Evolutionary conservation across 2,797 vertebrate species (phyloP), one percentile per base, ranked within the genome.

Genomic region (Numenius phaeopus): DNA sequence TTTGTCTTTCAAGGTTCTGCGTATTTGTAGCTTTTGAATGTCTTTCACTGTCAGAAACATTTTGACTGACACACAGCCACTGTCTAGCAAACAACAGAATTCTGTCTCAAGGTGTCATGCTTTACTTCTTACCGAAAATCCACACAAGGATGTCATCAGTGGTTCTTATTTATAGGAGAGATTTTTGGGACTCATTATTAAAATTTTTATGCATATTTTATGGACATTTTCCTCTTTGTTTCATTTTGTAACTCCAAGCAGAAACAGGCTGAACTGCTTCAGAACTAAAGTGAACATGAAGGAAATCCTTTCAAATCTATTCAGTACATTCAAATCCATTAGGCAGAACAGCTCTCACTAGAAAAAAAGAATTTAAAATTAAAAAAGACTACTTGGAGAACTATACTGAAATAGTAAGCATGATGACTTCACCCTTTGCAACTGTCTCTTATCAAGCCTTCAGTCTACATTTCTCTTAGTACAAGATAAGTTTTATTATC

Each of bases 241-340:
- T 79, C 71, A 65, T 77, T 91, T 95, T 70, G 77, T 91, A 93
- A 91, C 46, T 84, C 46, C 55, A 83, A 96, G 76, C 61, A 92
- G 89, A 87, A 95, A 93, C 50, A 79, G 61, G 16, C 50, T 81
- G 75, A 94, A 92, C 52, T 89, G 83, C 77, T 97, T 91, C 85
- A 97, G 87, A 96, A 96, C 85, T 85, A 72, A 96, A 94, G 73
- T 32, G 88, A 96, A 94, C 89, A 97, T 92, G 93, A 97, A 90
- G 47, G 55, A 94, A 96, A 97, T 85, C 46, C 64, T 87, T 95
- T 94, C 69, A 97, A 82, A 94, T 75, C 85, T 87, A 80, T 93
- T 91, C 89, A 89, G 49, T 64, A 77, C 92, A 77, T 67, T 94
- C 40, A 96, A 90, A 87, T 72, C 58, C 88, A 87, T 90, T 96